Evolutionary conservation across 2,113 vertebrate genomes (phyloP), one percentile per base, ranked within the genome.

Genomic region (Oxyruncus cristatus): DNA sequence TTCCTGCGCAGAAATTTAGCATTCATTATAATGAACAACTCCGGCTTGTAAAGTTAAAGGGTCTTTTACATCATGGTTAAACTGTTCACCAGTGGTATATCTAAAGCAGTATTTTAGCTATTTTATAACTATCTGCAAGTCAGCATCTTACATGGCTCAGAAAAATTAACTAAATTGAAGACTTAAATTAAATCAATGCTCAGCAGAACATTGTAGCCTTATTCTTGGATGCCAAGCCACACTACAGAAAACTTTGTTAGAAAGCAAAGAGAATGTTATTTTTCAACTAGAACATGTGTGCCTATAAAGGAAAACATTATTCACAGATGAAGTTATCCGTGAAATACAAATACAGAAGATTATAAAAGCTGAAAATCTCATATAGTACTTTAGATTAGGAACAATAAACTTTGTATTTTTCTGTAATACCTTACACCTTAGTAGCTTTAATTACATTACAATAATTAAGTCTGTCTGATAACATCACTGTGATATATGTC

Each of bases 181-280:
- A 73, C 62, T 85, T 86, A 65, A 95, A 85, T 50, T 75, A 85
- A 83, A 90, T 63, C 52, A 70, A 3, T 65, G 66, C 58, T 95
- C 77, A 89, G 47, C 68, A 93, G 66, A 94, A 92, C 37, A n/a
- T n/a, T 56, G 37, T 44, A 96, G 67, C 22, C 59, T 94, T 86
- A 42, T n/a, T 93, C 93, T 27, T 67, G 61, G 71, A 84, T 94
- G 91, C 68, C 2, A 8, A 88, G 77, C 50, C 68, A 84, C 52
- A 67, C 47, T 76, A 63, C 47, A 77, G 66, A 88, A 93, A 86
- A 44, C 50, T 92, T 88, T 93, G 68, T 91, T 84, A 94, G 89
- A 93, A 93, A 92, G 91, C 58, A 91, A 80, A 92, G 67, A 74
- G 52, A 93, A 86, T 41, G 47, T 52, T 80, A 11, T 71, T 91